These are phyloP conservation scores for Macaria notata DNA, from an alignment of 2,888 invertebrate genomes.

Conservation along the genomic window DNA sequence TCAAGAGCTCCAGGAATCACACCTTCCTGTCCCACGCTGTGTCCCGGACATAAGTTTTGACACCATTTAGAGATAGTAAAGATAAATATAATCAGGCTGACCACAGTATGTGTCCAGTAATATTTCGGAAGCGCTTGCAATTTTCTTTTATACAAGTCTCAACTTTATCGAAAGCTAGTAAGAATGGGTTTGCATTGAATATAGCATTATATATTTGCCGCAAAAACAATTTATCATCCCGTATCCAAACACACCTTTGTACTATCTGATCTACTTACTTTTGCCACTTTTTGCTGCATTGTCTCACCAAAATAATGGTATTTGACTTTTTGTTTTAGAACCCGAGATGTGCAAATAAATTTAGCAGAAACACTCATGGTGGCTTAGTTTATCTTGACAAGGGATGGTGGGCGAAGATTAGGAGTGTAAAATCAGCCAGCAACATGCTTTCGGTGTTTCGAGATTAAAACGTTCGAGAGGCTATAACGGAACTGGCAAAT, in stretches of 20 bases:
- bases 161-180: constrained; percentile 28
- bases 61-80: constrained; percentile 69
- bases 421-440: constrained; percentile 56
- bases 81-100: constrained; percentile 78
- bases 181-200: constrained; percentile 11
- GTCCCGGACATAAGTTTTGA: constrained; percentile 77
- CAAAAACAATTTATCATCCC: constrained; percentile 68
- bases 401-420: constrained; percentile 57
- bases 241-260: constrained; percentile 65
- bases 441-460: constrained; percentile 51
- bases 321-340: constrained; percentile 72
- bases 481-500: constrained; percentile 38
- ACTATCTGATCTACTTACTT: constrained; percentile 76
- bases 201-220: constrained; percentile 36
- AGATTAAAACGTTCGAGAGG: constrained; percentile 39
- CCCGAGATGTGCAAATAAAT: constrained; percentile 69
- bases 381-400: constrained; percentile 58
- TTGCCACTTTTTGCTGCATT: constrained; percentile 68
- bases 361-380: constrained; percentile 57
- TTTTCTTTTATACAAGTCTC: constrained; percentile 23
- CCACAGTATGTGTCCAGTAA: constrained; percentile 55
- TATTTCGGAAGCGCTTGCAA: constrained; percentile 26
- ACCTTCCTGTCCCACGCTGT: constrained; percentile 78
- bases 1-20: constrained; percentile 56
- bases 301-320: constrained; percentile 62